phyloP scores from a whole-genome alignment of 2,113 vertebrate genomes.

The Bungarus multicinctus region DNA sequence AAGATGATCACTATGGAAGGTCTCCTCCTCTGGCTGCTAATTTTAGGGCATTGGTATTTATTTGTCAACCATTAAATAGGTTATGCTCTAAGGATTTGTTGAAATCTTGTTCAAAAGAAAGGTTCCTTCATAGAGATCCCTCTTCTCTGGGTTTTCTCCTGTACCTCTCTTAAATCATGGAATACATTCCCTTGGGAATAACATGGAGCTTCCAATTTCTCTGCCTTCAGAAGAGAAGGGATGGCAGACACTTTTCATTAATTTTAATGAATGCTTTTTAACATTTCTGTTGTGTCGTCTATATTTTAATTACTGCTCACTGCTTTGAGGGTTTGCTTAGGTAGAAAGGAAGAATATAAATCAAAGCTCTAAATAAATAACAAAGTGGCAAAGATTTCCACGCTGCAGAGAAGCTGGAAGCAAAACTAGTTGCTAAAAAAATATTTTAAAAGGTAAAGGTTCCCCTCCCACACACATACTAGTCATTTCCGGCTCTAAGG shows the following conservation, averaged over 20 bases:
- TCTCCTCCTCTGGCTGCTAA: background rate
- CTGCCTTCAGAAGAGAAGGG: background rate
- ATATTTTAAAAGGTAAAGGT: background rate
- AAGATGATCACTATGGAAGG: background rate
- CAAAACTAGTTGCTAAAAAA: background rate
- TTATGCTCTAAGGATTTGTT: background rate
- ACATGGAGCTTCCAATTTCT: background rate
- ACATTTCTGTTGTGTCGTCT: background rate
- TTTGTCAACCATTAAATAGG: background rate
- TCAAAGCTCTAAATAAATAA: background rate
- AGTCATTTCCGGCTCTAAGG: no score
- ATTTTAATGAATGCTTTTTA: background rate
- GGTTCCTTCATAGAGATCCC: background rate
- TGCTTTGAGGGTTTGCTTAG: background rate
- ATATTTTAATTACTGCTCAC: background rate
- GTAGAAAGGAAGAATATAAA: background rate
- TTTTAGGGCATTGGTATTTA: background rate
- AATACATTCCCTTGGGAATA: background rate
- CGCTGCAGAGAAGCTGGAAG: background rate
- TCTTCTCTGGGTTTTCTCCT: background rate
- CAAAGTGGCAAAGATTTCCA: background rate
- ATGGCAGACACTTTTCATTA: background rate
- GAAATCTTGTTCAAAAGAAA: background rate
- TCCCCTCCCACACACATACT: no score
- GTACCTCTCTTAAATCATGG: background rate